Percentiles rank a stretch among this genome's conserved stretches.
phyloP scores from a whole-genome alignment of 37 sponge, comb jelly and placozoan genomes.

The Petrosia ficiformis region DNA sequence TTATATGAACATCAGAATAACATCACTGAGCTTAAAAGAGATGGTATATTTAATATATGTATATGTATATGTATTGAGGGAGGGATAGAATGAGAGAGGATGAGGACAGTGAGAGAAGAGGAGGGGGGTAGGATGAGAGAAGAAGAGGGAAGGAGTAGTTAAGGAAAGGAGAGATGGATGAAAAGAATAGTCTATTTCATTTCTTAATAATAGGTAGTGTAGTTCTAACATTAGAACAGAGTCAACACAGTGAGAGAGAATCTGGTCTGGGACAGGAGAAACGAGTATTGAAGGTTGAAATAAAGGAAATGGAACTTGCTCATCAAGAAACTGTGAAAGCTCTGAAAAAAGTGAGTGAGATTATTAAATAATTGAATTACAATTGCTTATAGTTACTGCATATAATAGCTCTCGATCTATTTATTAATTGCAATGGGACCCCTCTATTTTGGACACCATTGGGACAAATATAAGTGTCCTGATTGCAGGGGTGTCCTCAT shows the following conservation, averaged over 20 bases:
- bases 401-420: too few species aligned
- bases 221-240: slow-evolving; percentile 85
- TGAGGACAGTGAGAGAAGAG: too few species aligned
- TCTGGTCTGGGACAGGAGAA: slow-evolving; percentile 66
- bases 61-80: background rate
- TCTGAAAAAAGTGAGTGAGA: slow-evolving; percentile 51
- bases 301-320: slow-evolving; percentile 93
- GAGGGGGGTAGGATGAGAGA: background rate
- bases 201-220: slow-evolving; percentile 55
- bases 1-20: slow-evolving; percentile 98
- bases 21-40: slow-evolving; percentile 94
- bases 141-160: background rate
- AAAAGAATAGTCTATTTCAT: too few species aligned
- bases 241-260: slow-evolving; percentile 73
- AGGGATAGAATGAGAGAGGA: background rate
- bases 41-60: slow-evolving; percentile 61
- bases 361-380: background rate
- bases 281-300: slow-evolving; percentile 78
- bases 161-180: too few species aligned
- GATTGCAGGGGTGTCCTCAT: too few species aligned
- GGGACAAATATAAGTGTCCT: too few species aligned
- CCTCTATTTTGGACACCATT: too few species aligned
- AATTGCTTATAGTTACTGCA: too few species aligned
- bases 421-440: too few species aligned
- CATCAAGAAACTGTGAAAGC: slow-evolving; percentile 89